phyloP scores from a whole-genome alignment of 2,113 vertebrate species.

The Mystacornis crossleyi region DNA sequence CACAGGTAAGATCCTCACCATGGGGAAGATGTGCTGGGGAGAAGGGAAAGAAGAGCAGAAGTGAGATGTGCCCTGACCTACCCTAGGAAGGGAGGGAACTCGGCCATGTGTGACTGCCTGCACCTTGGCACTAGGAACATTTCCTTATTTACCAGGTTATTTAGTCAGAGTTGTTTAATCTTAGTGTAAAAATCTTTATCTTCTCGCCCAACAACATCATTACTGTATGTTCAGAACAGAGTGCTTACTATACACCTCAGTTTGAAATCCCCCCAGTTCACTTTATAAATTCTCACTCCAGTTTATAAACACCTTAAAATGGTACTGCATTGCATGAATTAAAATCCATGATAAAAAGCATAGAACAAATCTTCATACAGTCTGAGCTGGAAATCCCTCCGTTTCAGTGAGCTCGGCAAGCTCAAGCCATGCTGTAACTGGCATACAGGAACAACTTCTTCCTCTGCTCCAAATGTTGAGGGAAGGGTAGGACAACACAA shows the following conservation, averaged over 20 bases:
- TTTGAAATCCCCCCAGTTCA: background rate
- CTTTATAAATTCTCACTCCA: background rate
- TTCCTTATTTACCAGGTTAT: background rate
- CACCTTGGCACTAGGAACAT: background rate
- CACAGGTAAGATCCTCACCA: background rate
- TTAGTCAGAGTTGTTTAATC: background rate
- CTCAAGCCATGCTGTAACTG: too few relatives aligned
- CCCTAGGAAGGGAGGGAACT: background rate
- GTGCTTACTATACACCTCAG: background rate
- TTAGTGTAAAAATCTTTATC: background rate
- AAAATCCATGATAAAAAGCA: background rate
- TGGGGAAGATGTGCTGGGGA: background rate
- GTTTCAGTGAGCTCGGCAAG: background rate
- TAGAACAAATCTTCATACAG: background rate
- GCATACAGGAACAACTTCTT: background rate
- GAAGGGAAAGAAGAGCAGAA: background rate
- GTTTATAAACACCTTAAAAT: background rate
- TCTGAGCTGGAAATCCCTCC: background rate
- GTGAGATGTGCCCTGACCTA: background rate
- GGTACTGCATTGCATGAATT: background rate
- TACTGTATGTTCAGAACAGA: background rate
- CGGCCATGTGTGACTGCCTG: background rate
- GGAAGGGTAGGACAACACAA: background rate
- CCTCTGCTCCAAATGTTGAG: fast-evolving
- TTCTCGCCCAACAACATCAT: background rate